phyloP scores from a whole-genome alignment of 2,113 vertebrate genomes.

The Girardinichthys multiradiatus region DNA sequence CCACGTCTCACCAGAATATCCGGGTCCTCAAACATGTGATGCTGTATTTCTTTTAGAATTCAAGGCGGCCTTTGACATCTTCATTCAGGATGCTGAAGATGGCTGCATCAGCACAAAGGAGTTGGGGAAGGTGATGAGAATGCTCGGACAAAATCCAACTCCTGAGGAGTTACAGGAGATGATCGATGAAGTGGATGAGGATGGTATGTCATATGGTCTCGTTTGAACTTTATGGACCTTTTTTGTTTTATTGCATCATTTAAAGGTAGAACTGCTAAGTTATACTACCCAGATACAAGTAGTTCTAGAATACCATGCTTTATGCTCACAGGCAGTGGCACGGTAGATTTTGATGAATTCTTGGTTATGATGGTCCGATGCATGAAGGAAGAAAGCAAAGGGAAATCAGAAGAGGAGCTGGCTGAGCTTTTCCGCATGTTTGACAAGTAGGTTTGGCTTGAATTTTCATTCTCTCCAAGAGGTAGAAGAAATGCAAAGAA shows the following conservation, averaged over 20 bases:
- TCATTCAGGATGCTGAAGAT: constrained; percentile 95
- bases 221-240: not conserved
- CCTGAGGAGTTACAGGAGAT: constrained; percentile 99
- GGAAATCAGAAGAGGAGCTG: constrained; percentile 95
- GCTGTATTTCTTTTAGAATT: constrained; percentile 84
- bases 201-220: constrained; percentile 79
- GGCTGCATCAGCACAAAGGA: constrained; percentile 99
- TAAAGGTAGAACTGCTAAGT: not conserved
- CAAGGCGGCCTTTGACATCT: constrained; percentile 98
- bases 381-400: constrained; percentile 99
- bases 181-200: constrained; percentile 99
- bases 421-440: constrained; percentile 99
- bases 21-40: not conserved
- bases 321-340: constrained; percentile 87
- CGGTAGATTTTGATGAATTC: constrained; percentile 98
- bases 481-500: not conserved
- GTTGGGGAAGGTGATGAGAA: constrained; percentile 98
- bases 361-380: constrained; percentile 99
- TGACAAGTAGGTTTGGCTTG: constrained; percentile 86
- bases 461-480: not conserved
- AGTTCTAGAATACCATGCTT: not conserved
- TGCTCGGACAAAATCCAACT: constrained; percentile 98
- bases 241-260: not conserved
- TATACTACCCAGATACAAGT: not conserved
- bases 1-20: not conserved